phyloP scores from a whole-genome alignment of 2,113 vertebrate genomes.

The Hippocampus comes region DNA sequence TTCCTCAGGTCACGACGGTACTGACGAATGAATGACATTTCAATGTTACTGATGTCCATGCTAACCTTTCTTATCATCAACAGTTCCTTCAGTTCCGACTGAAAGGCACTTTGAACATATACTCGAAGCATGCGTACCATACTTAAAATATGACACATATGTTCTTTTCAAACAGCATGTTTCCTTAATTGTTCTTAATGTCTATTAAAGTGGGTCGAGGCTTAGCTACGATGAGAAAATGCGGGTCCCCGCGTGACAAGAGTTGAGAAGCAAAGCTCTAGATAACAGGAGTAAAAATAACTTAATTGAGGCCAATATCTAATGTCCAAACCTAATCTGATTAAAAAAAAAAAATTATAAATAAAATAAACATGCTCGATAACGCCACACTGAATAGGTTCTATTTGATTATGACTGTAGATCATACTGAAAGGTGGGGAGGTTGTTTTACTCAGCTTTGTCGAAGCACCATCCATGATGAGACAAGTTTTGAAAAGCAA shows the following conservation, averaged over 20 bases:
- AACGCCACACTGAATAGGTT: constrained; percentile 1
- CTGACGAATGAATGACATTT: too few species aligned
- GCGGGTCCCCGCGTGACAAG: constrained; percentile 11
- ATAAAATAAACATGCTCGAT: constrained; percentile 13
- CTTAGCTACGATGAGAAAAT: background rate
- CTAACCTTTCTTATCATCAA: too few species aligned
- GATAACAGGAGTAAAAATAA: constrained; percentile 22
- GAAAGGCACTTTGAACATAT: too few species aligned
- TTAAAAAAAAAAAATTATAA: constrained; percentile 10
- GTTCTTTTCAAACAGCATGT: background rate
- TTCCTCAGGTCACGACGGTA: too few species aligned
- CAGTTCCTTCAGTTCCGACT: too few species aligned
- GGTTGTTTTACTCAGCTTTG: constrained; percentile 50
- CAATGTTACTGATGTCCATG: too few species aligned
- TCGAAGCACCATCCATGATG: constrained; percentile 30
- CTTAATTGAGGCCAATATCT: background rate
- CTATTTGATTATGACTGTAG: constrained; percentile 28
- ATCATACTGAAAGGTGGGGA: constrained; percentile 18
- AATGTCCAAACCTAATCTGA: background rate
- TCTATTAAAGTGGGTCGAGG: background rate
- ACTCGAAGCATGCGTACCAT: too few species aligned
- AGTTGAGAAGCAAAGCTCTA: constrained; percentile 12
- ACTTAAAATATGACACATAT: background rate
- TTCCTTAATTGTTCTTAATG: too few species aligned
- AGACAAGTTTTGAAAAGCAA: constrained; percentile 56